These are phyloP conservation scores for Pseudocheirus occidentalis DNA, from an alignment of 2,797 vertebrate genomes.

Conservation along the genomic window DNA sequence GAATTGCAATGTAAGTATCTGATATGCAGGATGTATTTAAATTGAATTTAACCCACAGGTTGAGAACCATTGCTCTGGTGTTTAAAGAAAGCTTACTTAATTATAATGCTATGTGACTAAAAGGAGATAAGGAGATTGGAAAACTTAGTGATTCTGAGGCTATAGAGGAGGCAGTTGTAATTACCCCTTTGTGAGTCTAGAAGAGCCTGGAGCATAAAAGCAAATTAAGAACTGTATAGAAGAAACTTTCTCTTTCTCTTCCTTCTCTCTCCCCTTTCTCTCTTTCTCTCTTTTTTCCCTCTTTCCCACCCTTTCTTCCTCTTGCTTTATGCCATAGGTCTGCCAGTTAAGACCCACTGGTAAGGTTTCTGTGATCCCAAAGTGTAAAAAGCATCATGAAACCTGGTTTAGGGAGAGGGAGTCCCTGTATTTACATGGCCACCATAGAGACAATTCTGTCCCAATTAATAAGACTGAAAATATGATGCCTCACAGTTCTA, in stretches of 20 bases:
- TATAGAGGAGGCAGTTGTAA: not conserved
- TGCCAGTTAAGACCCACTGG: not conserved
- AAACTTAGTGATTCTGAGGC: not conserved
- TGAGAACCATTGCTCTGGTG: too few relatives aligned
- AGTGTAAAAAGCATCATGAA: not conserved
- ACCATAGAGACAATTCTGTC: not conserved
- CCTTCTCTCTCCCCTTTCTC: not conserved
- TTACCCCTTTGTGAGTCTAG: not conserved
- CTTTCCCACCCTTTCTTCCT: not conserved
- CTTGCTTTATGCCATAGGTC: not conserved
- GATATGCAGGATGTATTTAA: too few relatives aligned
- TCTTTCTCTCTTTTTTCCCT: not conserved
- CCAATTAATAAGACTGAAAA: not conserved
- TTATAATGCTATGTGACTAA: not conserved
- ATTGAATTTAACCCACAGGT: too few relatives aligned
- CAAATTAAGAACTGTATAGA: not conserved
- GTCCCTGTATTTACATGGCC: not conserved
- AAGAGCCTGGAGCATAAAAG: not conserved
- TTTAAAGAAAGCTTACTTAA: not conserved
- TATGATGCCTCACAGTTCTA: not conserved
- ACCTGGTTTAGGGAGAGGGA: not conserved
- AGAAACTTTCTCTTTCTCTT: not conserved
- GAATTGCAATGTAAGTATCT: too few relatives aligned
- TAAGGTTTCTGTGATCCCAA: not conserved
- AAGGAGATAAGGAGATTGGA: not conserved